Evolutionary conservation across 1,140 invertebrate species (phyloP).

Genomic region (Neelides sp.): DNA sequence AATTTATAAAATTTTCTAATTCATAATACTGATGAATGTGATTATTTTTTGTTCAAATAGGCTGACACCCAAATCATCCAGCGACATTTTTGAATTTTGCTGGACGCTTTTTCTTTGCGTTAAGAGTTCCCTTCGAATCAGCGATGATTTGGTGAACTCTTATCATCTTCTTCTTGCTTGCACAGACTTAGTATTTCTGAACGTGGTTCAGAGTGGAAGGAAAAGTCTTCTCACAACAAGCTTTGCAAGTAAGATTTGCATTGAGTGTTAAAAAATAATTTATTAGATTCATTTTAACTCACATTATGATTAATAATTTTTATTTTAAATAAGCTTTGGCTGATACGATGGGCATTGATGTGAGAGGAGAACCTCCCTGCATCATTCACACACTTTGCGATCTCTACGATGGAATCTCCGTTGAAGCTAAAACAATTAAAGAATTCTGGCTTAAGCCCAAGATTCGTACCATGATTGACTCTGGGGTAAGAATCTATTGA

Average conservation of each 20-base stretch:
- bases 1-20: slow-evolving; percentile 3
- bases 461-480: slow-evolving; percentile 65
- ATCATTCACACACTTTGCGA: slow-evolving; percentile 73
- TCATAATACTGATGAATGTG: neutral
- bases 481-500: slow-evolving; percentile 44
- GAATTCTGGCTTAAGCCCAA: slow-evolving; percentile 73
- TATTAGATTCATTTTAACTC: slow-evolving; percentile 15
- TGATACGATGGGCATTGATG: slow-evolving; percentile 22
- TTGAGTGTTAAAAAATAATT: neutral
- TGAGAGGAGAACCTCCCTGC: slow-evolving; percentile 50
- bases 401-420: slow-evolving; percentile 59
- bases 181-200: slow-evolving; percentile 78
- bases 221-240: slow-evolving; percentile 72
- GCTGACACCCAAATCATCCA: slow-evolving; percentile 54
- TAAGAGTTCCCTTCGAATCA: slow-evolving; percentile 68
- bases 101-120: slow-evolving; percentile 87
- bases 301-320: slow-evolving; percentile 3
- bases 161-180: slow-evolving; percentile 82
- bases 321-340: slow-evolving; percentile 14
- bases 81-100: slow-evolving; percentile 78
- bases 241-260: slow-evolving; percentile 54
- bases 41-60: slow-evolving; percentile 38
- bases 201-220: slow-evolving; percentile 64
- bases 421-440: slow-evolving; percentile 81
- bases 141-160: slow-evolving; percentile 86